Base-by-base conservation (phyloP, 2,113 vertebrate species). In the Ptilonorhynchus violaceus region DNA sequence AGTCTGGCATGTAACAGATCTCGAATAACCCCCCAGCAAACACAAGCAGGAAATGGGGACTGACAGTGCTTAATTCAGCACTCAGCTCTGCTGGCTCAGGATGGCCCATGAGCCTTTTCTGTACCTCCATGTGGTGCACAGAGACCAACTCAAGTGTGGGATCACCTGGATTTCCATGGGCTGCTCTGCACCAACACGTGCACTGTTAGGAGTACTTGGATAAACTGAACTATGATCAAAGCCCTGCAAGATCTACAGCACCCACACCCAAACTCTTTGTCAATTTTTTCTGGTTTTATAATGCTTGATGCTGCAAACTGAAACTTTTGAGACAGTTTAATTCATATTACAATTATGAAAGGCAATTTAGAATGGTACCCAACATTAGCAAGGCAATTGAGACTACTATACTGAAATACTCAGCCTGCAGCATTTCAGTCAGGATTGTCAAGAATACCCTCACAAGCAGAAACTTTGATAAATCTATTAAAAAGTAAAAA, bases 111-210 rank as follows among this genome's bases (percentile, higher is more conserved):
- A 86, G 31, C 24, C 30, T 67, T 41, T 89, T 46, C 42, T 47
- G 33, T n/a, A 19, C 33, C 28, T 85, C n/a, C 17, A 6, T 7
- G 42, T 44, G 27, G 7, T 33, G 18, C 8, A 10, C 0, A 0
- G 5, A 63, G 56, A 70, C 9, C 42, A 67, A 11, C 14, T 53
- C 50, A 25, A 31, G 6, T 5, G 33, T 33, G 63, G 30, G 47
- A 83, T 46, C 13, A 46, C 30, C 20, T 9, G 42, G 12, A 28
- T 58, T 92, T 49, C 69, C 35, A 23, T 0, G 9, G 73, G 35
- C 53, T 74, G 39, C 18, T 77, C 60, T 37, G 42, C 18, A 62
- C 21, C 27, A 7, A 17, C 0, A 0, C 10, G 33, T 10, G 16
- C 8, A 11, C 31, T 78, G 21, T 27, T 27, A 52, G 21, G 22